Percentiles rank a stretch among this genome's conserved stretches.
Conservation (phyloP, 92 coral and sea anemone species). For the Meandrina meandrites region DNA sequence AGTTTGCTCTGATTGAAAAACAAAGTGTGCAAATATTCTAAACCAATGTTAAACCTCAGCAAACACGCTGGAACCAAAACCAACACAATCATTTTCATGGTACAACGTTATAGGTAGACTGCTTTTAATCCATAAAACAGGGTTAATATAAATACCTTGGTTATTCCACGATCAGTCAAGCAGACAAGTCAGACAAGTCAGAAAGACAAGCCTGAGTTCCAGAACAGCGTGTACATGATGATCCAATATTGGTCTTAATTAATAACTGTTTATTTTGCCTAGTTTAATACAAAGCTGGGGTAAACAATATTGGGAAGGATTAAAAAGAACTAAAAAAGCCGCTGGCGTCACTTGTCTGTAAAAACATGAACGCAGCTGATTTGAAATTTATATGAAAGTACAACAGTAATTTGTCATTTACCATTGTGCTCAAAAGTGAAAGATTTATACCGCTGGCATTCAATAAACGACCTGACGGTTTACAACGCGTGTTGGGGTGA, state of each 20-base stretch:
- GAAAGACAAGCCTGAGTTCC: not conserved
- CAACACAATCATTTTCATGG: not conserved
- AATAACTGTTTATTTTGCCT: slow-evolving; percentile 33
- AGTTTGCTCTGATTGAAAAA: too few relatives aligned
- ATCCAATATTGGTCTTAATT: slow-evolving; percentile 21
- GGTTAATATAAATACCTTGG: not conserved
- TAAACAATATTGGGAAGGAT: slow-evolving; percentile 1
- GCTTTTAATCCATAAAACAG: not conserved
- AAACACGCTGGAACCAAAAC: too few relatives aligned
- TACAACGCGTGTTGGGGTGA: not conserved
- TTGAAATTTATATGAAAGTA: not conserved
- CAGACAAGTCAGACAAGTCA: not conserved
- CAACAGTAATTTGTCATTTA: too few relatives aligned
- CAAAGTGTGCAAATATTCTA: not conserved
- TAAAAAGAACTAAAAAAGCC: not conserved
- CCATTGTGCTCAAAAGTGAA: not conserved
- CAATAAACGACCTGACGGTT: not conserved
- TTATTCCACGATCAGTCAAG: not conserved
- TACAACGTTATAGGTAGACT: not conserved
- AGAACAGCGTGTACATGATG: not conserved
- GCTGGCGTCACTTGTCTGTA: slow-evolving; percentile 22
- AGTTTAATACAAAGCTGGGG: not conserved
- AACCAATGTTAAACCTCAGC: not conserved
- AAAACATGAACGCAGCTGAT: not conserved
- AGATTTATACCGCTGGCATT: not conserved